Base-by-base conservation (phyloP, 1,140 invertebrate species). In the Zophobas atratus region DNA sequence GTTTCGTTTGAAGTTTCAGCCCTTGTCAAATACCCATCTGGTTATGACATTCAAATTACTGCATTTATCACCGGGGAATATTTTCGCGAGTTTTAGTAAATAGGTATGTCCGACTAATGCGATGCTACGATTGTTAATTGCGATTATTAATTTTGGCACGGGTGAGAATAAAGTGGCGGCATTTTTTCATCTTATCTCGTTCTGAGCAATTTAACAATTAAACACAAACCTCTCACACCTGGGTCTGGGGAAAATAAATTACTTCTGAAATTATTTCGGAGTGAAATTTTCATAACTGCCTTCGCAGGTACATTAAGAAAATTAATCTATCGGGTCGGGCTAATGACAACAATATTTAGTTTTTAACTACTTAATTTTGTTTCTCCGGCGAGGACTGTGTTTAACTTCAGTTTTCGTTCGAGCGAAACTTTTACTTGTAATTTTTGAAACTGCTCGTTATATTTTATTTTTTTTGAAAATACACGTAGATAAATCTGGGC, bases 21-120 rank as follows among this genome's bases (percentile, higher is more conserved):
- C 60, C 60, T 67, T 67, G 60, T 67, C 60, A 67, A 67, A 67
- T 39, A 43, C 60, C 60, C 60, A 67, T 67, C 60, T 67, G 60
- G 60, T 20, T 67, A 32, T 67, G 60, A 67, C 60, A 67, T 67
- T 43, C 39, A 36, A 67, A 67, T 67, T 67, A 67, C 43, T 67
- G 60, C 57, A 63, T 63, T 63, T 32, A 63, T 8, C 38, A 41
- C 5, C 55, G 57, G 38, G 33, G 36, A 4, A 63, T 63, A 41
- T 38, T 63, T 63, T 63, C 6, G 4, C 56, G 4, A 38, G 2
- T 51, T 20, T 20, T 20, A 20, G 20, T 4, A 51, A 51, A 8
- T 46, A 46, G 43, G 43, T 46, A 46, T 57, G 8, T 53, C 51
- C 1, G n/a, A 53, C 56, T 57, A 35, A 57, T 36, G 3, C 38